These are phyloP conservation scores for Smutsia gigantea DNA, from an alignment of 2,797 vertebrate genomes.

Conservation along the genomic window DNA sequence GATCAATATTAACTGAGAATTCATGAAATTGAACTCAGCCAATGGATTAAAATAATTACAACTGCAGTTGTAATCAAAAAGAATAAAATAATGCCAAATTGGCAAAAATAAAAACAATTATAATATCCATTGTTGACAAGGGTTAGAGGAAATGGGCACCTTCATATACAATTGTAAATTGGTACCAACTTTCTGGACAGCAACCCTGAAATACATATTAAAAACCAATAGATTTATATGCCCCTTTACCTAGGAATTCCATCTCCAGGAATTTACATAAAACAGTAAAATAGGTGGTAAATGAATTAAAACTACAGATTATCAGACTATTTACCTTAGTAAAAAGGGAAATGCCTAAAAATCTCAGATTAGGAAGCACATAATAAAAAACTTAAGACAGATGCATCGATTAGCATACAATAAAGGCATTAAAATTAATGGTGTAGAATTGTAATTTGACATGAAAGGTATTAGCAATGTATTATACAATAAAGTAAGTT, in stretches of 20 bases:
- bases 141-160: not conserved
- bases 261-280: not conserved
- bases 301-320: not conserved
- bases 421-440: not conserved
- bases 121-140: not conserved
- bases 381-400: not conserved
- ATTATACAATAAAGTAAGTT: not conserved
- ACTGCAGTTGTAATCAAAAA: not conserved
- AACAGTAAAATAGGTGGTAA: not conserved
- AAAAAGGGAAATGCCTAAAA: constrained; percentile 1
- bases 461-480: not conserved
- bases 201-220: not conserved
- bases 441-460: not conserved
- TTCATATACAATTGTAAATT: not conserved
- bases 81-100: not conserved
- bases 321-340: not conserved
- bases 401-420: not conserved
- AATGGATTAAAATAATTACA: not conserved
- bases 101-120: not conserved
- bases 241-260: not conserved
- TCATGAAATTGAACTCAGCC: not conserved
- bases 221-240: not conserved
- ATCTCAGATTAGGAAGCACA: not conserved
- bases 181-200: not conserved
- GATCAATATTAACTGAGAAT: not conserved